Conservation (phyloP, 2,888 invertebrate genomes). For the Xylophagus ater region DNA sequence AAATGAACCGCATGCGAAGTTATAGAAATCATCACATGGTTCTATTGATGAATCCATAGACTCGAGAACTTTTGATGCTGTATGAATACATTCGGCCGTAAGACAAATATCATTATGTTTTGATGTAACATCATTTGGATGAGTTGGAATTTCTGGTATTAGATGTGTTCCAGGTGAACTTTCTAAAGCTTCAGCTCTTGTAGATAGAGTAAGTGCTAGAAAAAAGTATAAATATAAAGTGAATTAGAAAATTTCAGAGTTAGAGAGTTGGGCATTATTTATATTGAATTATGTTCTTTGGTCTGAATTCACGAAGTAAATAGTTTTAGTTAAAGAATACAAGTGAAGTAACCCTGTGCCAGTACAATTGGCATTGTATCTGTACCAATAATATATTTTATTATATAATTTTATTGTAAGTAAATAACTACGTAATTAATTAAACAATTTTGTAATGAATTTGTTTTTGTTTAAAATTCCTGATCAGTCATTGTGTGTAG, state of each 20-base stretch:
- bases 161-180: conserved; percentile 18
- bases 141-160: conserved; percentile 14
- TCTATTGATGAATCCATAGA: conserved; percentile 55
- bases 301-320: neutral
- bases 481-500: no score
- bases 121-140: conserved; percentile 21
- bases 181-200: conserved; percentile 28
- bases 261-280: no score
- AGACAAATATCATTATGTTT: conserved; percentile 48
- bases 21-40: conserved; percentile 69
- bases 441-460: no score
- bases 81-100: conserved; percentile 66
- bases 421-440: no score
- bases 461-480: no score
- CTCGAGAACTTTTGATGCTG: conserved; percentile 53
- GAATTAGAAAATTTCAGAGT: no score
- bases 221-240: conserved; percentile 2
- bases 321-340: neutral
- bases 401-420: no score
- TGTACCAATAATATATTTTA: no score
- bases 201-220: conserved; percentile 22
- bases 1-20: conserved; percentile 64
- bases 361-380: no score
- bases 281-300: no score
- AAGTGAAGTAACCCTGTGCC: no score